These are phyloP conservation scores for Desmophyllum pertusum DNA, from an alignment of 92 coral and sea anemone genomes.

Conservation along the genomic window DNA sequence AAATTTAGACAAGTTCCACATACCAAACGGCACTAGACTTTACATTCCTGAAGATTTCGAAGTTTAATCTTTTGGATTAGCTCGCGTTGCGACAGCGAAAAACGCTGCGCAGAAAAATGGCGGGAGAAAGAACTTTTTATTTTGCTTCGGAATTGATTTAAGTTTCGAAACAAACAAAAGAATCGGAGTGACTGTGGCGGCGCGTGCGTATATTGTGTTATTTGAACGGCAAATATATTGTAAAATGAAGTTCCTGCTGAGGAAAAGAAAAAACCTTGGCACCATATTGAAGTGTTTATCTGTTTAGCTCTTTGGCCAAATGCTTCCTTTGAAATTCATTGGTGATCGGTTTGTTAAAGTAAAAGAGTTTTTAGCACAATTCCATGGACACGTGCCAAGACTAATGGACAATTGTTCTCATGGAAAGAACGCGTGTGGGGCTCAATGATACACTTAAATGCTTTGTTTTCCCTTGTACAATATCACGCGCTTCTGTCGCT, in stretches of 20 bases:
- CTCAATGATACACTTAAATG: constrained; percentile 50
- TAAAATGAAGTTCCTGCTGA: constrained; percentile 11
- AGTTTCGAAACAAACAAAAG: constrained; percentile 37
- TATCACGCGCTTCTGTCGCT: constrained; percentile 1
- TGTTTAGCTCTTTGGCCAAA: constrained; percentile 37
- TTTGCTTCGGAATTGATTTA: neutral
- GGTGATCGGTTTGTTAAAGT: constrained; percentile 37
- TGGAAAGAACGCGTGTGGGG: constrained; percentile 38
- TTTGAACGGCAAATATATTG: constrained; percentile 8
- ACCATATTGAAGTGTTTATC: constrained; percentile 13
- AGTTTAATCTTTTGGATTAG: neutral
- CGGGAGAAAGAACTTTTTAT: neutral
- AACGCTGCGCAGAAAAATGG: neutral
- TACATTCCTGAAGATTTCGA: neutral
- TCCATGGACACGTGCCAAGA: constrained; percentile 67
- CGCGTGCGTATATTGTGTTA: constrained; percentile 40
- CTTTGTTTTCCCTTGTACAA: constrained; percentile 44
- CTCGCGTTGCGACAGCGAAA: no score
- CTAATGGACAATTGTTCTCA: neutral
- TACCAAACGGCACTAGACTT: neutral
- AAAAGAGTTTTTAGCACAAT: constrained; percentile 24
- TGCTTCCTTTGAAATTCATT: constrained; percentile 40
- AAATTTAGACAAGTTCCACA: constrained; percentile 8
- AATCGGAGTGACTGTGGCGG: constrained; percentile 43
- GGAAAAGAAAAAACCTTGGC: neutral